Evolutionary conservation across 2,797 vertebrate species (phyloP).

Genomic region (Anas bahamensis): DNA sequence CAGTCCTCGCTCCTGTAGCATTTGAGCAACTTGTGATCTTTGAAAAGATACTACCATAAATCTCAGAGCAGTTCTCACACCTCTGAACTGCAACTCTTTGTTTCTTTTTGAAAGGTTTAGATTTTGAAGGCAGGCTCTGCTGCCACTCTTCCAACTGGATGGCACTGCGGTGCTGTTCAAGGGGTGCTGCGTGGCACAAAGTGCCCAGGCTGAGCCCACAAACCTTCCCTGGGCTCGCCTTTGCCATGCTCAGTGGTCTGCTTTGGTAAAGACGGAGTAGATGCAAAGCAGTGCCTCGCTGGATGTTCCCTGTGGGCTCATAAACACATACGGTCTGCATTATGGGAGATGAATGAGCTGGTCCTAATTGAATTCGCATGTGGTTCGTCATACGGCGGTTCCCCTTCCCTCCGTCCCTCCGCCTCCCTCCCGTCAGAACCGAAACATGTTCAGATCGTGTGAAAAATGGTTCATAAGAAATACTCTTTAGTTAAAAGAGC

Average conservation of each 20-base stretch:
- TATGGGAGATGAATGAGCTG: background rate
- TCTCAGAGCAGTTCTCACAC: accelerated
- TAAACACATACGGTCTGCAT: background rate
- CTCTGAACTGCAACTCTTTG: accelerated
- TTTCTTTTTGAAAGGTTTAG: background rate
- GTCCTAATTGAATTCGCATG: background rate
- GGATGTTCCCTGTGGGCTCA: accelerated
- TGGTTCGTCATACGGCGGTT: background rate
- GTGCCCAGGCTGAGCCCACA: background rate
- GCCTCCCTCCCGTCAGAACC: background rate
- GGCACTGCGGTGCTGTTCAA: accelerated
- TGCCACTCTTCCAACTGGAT: accelerated
- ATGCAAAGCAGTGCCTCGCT: background rate
- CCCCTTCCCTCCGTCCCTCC: background rate
- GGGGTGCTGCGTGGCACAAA: background rate
- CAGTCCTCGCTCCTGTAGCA: background rate
- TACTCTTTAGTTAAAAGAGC: background rate
- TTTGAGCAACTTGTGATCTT: background rate
- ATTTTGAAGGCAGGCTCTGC: background rate
- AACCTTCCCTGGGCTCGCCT: background rate
- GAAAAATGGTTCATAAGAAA: background rate
- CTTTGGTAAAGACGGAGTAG: accelerated
- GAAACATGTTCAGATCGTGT: background rate
- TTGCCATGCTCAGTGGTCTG: accelerated
- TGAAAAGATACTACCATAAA: background rate